Conservation (phyloP, 2,797 vertebrate species). For the Kryptopterus vitreolus region DNA sequence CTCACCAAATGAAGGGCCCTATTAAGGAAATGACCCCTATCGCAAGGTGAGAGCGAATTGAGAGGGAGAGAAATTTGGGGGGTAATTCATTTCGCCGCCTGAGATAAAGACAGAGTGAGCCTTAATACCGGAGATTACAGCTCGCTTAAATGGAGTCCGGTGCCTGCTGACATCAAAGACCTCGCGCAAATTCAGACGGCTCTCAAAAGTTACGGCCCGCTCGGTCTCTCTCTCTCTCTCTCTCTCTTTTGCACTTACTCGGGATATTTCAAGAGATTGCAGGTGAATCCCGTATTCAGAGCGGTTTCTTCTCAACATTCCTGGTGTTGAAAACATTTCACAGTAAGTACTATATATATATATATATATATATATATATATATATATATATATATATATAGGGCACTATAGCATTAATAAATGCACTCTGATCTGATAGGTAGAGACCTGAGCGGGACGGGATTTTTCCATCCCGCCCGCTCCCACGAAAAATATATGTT, state of each 20-base stretch:
- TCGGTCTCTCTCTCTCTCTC: constrained; percentile 39
- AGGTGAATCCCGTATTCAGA: constrained; percentile 18
- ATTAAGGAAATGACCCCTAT: constrained; percentile 58
- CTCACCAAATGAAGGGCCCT: constrained; percentile 47
- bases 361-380: too few species aligned
- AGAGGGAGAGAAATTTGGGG: constrained; percentile 46
- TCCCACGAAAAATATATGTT: too few species aligned
- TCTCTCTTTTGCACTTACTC: constrained; percentile 36
- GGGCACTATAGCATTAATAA: too few species aligned
- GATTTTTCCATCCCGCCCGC: too few species aligned
- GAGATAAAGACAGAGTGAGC: constrained; percentile 53
- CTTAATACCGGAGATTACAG: constrained; percentile 54
- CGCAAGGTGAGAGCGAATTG: constrained; percentile 46
- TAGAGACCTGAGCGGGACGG: too few species aligned
- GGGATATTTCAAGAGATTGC: constrained; percentile 45
- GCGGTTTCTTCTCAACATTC: not conserved
- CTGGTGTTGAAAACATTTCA: not conserved
- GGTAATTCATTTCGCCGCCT: constrained; percentile 53
- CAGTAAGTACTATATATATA: not conserved
- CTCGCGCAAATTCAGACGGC: constrained; percentile 43
- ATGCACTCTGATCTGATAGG: too few species aligned
- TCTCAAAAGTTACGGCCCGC: constrained; percentile 48
- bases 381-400: too few species aligned
- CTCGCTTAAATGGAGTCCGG: constrained; percentile 57
- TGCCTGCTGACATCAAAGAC: constrained; percentile 55